These are phyloP conservation scores for Apocrypta bakeri DNA, from an alignment of 1,140 invertebrate species.

Conservation along the genomic window DNA sequence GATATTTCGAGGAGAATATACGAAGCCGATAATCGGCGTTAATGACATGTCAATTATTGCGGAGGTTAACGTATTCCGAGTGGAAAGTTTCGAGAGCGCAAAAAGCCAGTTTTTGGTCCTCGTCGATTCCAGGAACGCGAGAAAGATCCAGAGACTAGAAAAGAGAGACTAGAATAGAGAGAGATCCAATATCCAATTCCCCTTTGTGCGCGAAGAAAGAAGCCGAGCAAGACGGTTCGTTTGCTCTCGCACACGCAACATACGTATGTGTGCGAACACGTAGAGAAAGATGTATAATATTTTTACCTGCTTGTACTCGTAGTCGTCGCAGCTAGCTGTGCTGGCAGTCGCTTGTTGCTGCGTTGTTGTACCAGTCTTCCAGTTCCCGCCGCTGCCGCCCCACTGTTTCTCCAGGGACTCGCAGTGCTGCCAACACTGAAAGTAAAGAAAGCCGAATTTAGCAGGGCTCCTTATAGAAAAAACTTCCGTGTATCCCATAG, in stretches of 20 bases:
- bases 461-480: slow-evolving; percentile 38
- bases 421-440: slow-evolving; percentile 88
- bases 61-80: too few relatives aligned
- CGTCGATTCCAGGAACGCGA: slow-evolving; percentile 6
- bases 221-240: background rate
- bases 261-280: background rate
- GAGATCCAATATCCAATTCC: slow-evolving; percentile 8
- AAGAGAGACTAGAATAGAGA: background rate
- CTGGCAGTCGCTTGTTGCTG: background rate
- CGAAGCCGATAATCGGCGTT: too few relatives aligned
- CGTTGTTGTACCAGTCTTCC: slow-evolving; percentile 60
- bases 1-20: too few relatives aligned
- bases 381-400: slow-evolving; percentile 81
- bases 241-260: background rate
- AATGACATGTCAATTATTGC: too few relatives aligned
- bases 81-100: background rate
- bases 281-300: slow-evolving; percentile 8
- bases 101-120: background rate
- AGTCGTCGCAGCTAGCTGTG: slow-evolving; percentile 43
- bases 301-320: slow-evolving; percentile 51
- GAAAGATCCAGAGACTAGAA: background rate
- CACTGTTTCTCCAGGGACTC: slow-evolving; percentile 84
- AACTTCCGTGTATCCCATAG: too few relatives aligned
- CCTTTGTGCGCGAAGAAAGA: background rate
- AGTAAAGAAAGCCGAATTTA: slow-evolving; percentile 66